Percentiles rank a stretch among this genome's conserved stretches.
Evolutionary conservation across 2,797 vertebrate species (phyloP).

Genomic region (Urophycis tenuis): DNA sequence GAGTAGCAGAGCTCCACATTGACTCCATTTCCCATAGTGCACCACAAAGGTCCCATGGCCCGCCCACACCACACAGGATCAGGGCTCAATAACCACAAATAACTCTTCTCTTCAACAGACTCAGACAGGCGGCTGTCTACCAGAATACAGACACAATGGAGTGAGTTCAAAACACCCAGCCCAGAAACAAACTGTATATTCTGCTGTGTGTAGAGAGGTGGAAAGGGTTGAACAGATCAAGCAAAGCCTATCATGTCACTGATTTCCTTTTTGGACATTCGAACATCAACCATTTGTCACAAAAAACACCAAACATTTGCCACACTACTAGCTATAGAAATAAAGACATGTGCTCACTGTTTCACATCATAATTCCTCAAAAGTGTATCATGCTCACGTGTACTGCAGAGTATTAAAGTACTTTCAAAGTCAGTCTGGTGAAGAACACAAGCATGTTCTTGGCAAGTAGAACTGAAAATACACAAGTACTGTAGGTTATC

Average conservation of each 20-base stretch:
- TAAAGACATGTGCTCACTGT: neutral
- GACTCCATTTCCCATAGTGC: slow-evolving; percentile 49
- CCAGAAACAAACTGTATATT: slow-evolving; percentile 33
- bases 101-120: slow-evolving; percentile 69
- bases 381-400: neutral
- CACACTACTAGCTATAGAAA: neutral
- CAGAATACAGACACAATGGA: slow-evolving; percentile 67
- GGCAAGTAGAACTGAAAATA: neutral
- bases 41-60: slow-evolving; percentile 14
- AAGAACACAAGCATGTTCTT: neutral
- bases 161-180: slow-evolving; percentile 66
- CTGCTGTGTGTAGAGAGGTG: slow-evolving; percentile 21
- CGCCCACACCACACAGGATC: slow-evolving; percentile 16
- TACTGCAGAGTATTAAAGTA: neutral
- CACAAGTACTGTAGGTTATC: neutral
- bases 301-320: neutral
- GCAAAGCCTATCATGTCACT: neutral
- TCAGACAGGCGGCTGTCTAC: slow-evolving; percentile 64
- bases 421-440: neutral
- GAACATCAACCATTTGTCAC: neutral
- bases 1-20: slow-evolving; percentile 9
- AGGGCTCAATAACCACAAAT: slow-evolving; percentile 44
- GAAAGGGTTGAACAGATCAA: neutral
- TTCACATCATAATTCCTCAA: neutral
- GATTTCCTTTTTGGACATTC: neutral